Conservation (phyloP, 1,140 invertebrate genomes). For the Trichonephila clavipes region DNA sequence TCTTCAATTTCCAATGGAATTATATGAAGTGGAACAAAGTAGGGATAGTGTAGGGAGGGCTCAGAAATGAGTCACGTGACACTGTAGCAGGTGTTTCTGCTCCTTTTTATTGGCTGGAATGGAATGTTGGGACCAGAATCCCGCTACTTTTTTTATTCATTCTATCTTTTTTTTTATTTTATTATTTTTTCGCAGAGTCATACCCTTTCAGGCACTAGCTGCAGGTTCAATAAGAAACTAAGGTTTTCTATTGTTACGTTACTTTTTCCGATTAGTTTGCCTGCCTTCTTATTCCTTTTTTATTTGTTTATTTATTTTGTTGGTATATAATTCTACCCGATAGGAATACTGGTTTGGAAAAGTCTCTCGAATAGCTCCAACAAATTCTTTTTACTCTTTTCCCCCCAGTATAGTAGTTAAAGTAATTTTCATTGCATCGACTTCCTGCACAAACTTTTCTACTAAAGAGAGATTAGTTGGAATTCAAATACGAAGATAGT, state of each 20-base stretch:
- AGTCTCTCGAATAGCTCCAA: slow-evolving; percentile 4
- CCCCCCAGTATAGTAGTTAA: slow-evolving; percentile 11
- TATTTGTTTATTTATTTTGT: slow-evolving; percentile 5
- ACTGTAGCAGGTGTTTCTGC: slow-evolving; percentile 72
- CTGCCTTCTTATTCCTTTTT: neutral
- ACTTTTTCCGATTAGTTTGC: slow-evolving; percentile 50
- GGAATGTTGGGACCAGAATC: slow-evolving; percentile 68
- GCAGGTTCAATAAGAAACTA: slow-evolving; percentile 68
- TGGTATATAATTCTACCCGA: slow-evolving; percentile 1
- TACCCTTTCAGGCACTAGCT: slow-evolving; percentile 45
- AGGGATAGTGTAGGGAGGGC: neutral
- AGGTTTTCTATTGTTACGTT: slow-evolving; percentile 51
- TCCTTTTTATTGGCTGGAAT: slow-evolving; percentile 74
- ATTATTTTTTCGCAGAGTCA: slow-evolving; percentile 39
- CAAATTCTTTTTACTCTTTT: neutral
- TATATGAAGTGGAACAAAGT: slow-evolving; percentile 76
- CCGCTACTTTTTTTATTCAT: slow-evolving; percentile 32
- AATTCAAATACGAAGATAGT: slow-evolving; percentile 2
- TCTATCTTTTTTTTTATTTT: slow-evolving; percentile 49
- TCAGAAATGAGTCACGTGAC: slow-evolving; percentile 74
- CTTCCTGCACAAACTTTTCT: slow-evolving; percentile 34
- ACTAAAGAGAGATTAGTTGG: slow-evolving; percentile 38
- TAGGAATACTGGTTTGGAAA: slow-evolving; percentile 41
- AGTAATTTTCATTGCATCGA: slow-evolving; percentile 39
- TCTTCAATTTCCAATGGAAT: slow-evolving; percentile 76